Evolutionary conservation across 2,888 invertebrate genomes (phyloP), one percentile per base, ranked within the genome.

Genomic region (Patella depressa): DNA sequence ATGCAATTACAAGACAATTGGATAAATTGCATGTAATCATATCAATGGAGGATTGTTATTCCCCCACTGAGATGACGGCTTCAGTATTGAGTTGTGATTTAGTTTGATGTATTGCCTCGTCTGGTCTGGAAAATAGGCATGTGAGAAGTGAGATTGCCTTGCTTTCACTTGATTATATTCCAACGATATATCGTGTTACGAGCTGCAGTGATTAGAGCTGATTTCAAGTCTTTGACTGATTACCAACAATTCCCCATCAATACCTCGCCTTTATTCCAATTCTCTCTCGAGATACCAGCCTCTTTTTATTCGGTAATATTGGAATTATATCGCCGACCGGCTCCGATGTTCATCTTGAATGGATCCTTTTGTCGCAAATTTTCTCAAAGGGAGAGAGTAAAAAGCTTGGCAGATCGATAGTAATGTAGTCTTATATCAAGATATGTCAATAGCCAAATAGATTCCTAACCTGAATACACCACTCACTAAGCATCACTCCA

Each of bases 1-100:
- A 76, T 76, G 73, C 76, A 72, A 76, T 76, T 76, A 76, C 72
- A 34, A 76, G 76, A 76, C 76, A 76, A 76, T 76, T 76, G 76
- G 65, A 76, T 76, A 76, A 76, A 76, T 76, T 72, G 76, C 76
- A 72, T 76, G 76, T 76, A 76, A 76, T 76, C 76, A 73, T 72
- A 76, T 72, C 72, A 55, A 72, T 57, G 24, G 76, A 73, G 69
- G 53, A 65, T 72, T 65, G 72, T 69, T 72, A 73, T 76, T 76
- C 65, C 73, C 73, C 76, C 53, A 53, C 76, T 57, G 72, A 76
- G 72, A 34, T 34, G 59, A 59, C 57, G 19, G 55, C 29, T 57
- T 34, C 19, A 53, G 69, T 59, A 76, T 76, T 73, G 65, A 24
- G 45, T 29, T 73, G 53, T 72, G 76, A 76, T 76, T 76, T 72